phyloP scores from a whole-genome alignment of 1,140 invertebrate genomes.

The Drosophila pachea region DNA sequence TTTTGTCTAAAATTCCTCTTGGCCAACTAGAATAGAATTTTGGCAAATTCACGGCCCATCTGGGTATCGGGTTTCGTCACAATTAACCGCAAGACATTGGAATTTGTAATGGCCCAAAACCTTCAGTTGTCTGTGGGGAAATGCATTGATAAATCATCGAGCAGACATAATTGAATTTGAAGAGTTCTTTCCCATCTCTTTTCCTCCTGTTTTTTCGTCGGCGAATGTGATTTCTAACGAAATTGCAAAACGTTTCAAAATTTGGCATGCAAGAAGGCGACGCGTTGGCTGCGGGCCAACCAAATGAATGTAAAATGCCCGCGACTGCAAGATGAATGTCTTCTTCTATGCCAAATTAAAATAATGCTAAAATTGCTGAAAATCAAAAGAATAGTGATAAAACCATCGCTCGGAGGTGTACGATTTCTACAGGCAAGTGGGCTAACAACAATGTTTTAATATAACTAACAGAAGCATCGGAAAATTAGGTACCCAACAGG shows the following conservation, averaged over 20 bases:
- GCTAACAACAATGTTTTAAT: slow-evolving; percentile 19
- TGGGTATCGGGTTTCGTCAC: background rate
- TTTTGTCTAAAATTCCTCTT: no score
- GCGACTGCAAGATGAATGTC: slow-evolving; percentile 49
- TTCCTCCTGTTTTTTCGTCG: slow-evolving; percentile 34
- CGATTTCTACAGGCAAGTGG: slow-evolving; percentile 30
- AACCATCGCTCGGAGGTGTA: slow-evolving; percentile 17
- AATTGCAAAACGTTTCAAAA: slow-evolving; percentile 56
- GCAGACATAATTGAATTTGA: slow-evolving; percentile 72
- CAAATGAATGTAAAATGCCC: slow-evolving; percentile 39
- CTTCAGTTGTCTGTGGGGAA: slow-evolving; percentile 10
- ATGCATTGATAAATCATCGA: slow-evolving; percentile 57
- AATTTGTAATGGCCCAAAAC: background rate
- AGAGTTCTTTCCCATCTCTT: slow-evolving; percentile 7
- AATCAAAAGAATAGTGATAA: background rate
- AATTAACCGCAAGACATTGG: slow-evolving; percentile 21
- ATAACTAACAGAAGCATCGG: slow-evolving; percentile 13
- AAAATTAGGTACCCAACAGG: slow-evolving; percentile 4
- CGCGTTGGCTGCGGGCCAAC: slow-evolving; percentile 55
- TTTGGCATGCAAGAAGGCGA: slow-evolving; percentile 66
- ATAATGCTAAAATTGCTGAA: slow-evolving; percentile 48
- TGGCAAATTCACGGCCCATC: no score
- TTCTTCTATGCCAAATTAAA: slow-evolving; percentile 52
- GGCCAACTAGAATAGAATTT: no score
- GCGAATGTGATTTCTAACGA: slow-evolving; percentile 62